Percentiles rank a stretch among this genome's conserved stretches.
Conservation (phyloP, 2,797 vertebrate species). For the Podargus strigoides region DNA sequence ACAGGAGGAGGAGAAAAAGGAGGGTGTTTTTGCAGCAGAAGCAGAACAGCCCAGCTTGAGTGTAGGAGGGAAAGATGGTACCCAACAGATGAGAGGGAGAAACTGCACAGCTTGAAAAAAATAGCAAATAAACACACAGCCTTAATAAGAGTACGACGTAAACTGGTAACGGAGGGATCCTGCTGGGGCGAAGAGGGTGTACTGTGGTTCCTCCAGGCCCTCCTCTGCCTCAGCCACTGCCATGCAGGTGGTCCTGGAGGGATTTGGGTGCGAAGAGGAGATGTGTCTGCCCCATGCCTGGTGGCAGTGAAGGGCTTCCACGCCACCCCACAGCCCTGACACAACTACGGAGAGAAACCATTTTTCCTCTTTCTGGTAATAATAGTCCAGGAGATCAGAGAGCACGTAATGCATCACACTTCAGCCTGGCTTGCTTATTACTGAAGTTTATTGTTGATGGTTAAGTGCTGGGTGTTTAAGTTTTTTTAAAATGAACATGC, state of each 20-base stretch:
- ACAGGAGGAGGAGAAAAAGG: background rate
- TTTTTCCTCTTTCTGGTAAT: background rate
- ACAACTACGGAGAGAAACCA: background rate
- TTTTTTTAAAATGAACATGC: background rate
- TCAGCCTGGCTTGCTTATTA: background rate
- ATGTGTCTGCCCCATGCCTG: rapidly evolving
- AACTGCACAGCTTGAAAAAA: background rate
- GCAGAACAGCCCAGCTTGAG: background rate
- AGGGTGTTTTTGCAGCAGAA: background rate
- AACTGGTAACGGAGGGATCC: background rate
- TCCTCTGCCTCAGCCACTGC: background rate
- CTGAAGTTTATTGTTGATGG: background rate
- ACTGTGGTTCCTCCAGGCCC: background rate
- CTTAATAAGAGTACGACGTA: background rate
- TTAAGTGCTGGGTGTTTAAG: background rate
- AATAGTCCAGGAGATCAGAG: background rate
- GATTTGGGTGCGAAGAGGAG: background rate
- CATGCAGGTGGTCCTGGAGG: background rate
- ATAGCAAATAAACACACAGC: background rate
- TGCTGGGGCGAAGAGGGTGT: background rate
- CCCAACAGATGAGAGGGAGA: background rate
- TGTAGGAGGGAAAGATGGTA: background rate
- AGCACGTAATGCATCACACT: rapidly evolving
- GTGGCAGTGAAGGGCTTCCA: background rate
- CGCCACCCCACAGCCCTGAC: background rate